Evolutionary conservation across 2,113 vertebrate species (phyloP).

Genomic region (Athene noctua): DNA sequence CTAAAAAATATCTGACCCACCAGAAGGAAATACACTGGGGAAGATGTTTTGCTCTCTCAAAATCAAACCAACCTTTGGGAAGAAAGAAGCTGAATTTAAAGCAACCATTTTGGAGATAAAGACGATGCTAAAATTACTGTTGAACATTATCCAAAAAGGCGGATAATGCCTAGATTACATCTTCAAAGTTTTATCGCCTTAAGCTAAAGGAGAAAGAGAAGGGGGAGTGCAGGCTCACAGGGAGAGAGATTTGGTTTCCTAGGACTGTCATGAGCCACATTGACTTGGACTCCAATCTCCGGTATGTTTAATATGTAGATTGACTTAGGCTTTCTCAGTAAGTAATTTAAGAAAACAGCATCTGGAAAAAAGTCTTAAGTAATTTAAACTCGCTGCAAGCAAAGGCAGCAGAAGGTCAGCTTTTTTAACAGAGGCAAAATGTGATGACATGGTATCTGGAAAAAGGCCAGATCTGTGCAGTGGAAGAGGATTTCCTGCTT

Average conservation of each 20-base stretch:
- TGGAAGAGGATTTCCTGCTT: conserved; percentile 3
- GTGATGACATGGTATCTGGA: neutral
- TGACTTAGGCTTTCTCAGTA: neutral
- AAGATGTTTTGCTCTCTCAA: neutral
- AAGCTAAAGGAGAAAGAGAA: neutral
- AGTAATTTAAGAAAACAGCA: conserved; percentile 46
- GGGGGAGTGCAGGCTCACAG: neutral
- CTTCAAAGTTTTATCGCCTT: conserved; percentile 40
- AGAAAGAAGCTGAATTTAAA: conserved; percentile 11
- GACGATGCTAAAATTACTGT: conserved; percentile 14
- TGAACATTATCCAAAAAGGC: conserved; percentile 47
- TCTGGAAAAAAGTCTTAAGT: neutral
- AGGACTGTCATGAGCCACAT: neutral
- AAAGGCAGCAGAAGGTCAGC: conserved; percentile 46
- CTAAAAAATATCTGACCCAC: neutral
- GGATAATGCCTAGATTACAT: conserved; percentile 54
- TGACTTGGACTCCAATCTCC: neutral
- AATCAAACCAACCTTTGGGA: neutral
- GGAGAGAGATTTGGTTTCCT: neutral
- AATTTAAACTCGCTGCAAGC: conserved; percentile 23
- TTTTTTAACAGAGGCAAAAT: neutral
- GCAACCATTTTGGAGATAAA: conserved; percentile 38
- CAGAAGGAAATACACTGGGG: neutral
- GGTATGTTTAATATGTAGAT: conserved; percentile 20
- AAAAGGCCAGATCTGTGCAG: neutral